A percentile compares a stretch with the other conserved stretches of the same genome.
Evolutionary conservation across 2,113 vertebrate species (phyloP).

Genomic region (Lepidothrix coronata): DNA sequence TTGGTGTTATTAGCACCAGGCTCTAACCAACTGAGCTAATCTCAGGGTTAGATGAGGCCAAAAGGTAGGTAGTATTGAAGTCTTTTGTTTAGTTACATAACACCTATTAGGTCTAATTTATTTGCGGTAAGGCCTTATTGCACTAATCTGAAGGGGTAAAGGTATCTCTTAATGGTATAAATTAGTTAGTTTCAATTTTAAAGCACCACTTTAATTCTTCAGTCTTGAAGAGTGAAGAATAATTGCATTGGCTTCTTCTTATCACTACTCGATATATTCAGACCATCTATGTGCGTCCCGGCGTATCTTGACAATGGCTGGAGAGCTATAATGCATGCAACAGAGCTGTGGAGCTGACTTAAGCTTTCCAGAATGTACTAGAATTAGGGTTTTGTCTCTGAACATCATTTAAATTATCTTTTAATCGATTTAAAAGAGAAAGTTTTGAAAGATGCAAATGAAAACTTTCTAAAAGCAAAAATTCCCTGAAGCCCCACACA

Average conservation of each 20-base stretch:
- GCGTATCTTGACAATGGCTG: neutral
- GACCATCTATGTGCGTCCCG: neutral
- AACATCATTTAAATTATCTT: neutral
- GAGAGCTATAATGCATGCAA: neutral
- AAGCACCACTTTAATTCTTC: neutral
- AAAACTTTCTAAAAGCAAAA: neutral
- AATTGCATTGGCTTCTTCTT: neutral
- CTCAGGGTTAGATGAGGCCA: neutral
- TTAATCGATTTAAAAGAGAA: neutral
- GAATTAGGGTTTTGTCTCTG: neutral
- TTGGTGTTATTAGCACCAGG: neutral
- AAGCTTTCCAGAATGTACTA: neutral
- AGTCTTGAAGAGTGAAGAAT: neutral
- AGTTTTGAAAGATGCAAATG: neutral
- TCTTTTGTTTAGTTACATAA: neutral
- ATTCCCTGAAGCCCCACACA: neutral
- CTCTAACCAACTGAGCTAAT: neutral
- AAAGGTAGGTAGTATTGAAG: neutral
- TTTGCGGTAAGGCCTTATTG: neutral
- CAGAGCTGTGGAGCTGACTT: neutral
- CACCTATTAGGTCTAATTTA: neutral
- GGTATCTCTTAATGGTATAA: neutral
- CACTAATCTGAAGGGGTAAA: neutral
- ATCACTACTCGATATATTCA: neutral
- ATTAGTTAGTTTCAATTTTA: neutral